Conservation (phyloP, 2,113 vertebrate genomes). For the Nibea coibor region DNA sequence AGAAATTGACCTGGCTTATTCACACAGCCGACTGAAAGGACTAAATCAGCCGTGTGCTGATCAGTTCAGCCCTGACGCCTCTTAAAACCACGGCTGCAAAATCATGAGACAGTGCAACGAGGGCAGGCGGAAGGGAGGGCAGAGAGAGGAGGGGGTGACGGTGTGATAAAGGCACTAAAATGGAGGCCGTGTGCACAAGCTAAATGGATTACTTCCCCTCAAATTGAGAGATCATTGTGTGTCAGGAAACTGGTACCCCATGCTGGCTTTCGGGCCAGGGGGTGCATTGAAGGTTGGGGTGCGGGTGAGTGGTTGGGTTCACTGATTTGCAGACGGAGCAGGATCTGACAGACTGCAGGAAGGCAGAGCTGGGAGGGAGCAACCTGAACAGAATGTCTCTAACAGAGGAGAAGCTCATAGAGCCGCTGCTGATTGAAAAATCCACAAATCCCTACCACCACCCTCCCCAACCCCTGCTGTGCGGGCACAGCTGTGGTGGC, state of each 20-base stretch:
- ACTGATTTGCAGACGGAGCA: slow-evolving; percentile 62
- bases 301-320: slow-evolving; percentile 54
- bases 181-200: slow-evolving; percentile 57
- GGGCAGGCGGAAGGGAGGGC: background rate
- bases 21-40: slow-evolving; percentile 46
- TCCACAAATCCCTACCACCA: slow-evolving; percentile 36
- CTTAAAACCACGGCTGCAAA: slow-evolving; percentile 41
- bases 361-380: slow-evolving; percentile 47
- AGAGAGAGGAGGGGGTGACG: background rate
- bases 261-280: slow-evolving; percentile 58
- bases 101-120: slow-evolving; percentile 43
- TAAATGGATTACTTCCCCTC: slow-evolving; percentile 80
- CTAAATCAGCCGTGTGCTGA: slow-evolving; percentile 58
- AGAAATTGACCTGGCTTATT: slow-evolving; percentile 56
- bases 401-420: slow-evolving; percentile 55
- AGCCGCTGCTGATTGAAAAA: slow-evolving; percentile 67
- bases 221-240: slow-evolving; percentile 79
- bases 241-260: slow-evolving; percentile 72
- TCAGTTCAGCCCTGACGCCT: slow-evolving; percentile 55
- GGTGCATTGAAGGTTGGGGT: slow-evolving; percentile 50
- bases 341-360: slow-evolving; percentile 63
- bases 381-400: slow-evolving; percentile 56
- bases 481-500: slow-evolving; percentile 55
- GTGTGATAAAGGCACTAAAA: slow-evolving; percentile 59
- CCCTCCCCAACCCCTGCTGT: slow-evolving; percentile 29